Base-by-base conservation (phyloP, 2,888 invertebrate genomes). In the Coenonympha glycerion region DNA sequence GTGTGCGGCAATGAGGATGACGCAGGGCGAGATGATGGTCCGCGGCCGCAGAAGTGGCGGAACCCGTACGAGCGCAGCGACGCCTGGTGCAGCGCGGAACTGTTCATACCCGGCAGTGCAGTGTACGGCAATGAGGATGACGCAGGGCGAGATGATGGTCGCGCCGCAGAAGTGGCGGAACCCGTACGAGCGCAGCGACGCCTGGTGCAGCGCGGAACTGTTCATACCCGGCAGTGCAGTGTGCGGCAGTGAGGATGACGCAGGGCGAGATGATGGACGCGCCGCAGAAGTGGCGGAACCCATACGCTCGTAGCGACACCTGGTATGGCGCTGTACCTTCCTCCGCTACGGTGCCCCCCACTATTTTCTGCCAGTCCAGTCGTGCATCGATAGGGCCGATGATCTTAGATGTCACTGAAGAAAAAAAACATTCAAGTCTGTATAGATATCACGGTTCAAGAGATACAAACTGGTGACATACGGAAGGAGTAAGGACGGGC, bases 31-130 rank as follows among this genome's bases (percentile, higher is more conserved):
- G 9, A 91, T 66, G 2, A 91, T 71, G 0, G 90, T n/a, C 89
- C 0, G 90, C 90, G n/a, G 0, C 90, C 90, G 57, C 91, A 91
- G 65, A 89, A 89, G 61, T 90, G 91, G 61, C 84, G 79, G 3
- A 82, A 73, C 0, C 82, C 86, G 59, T 74, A 75, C 28, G 77
- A 59, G 3, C 90, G 65, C 1, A 90, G 60, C 0, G 90, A 90
- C 0, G 89, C 89, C 53, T 85, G 85, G 64, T 90, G 89, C 0
- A 89, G 89, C 3, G 78, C 79, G 22, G 15, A 33, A 5, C 24
- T n/a, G 30, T 6, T 15, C 4, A 18, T 44, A 90, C 90, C 88
- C 79, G 26, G 84, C 75, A 6, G 90, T 79, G 45, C 90, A 90
- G 60, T 90, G 90, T 5, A 90, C 89, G 0, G 89, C 89, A 0